Conservation (phyloP, 2,888 invertebrate species). For the Endomychus coccineus region DNA sequence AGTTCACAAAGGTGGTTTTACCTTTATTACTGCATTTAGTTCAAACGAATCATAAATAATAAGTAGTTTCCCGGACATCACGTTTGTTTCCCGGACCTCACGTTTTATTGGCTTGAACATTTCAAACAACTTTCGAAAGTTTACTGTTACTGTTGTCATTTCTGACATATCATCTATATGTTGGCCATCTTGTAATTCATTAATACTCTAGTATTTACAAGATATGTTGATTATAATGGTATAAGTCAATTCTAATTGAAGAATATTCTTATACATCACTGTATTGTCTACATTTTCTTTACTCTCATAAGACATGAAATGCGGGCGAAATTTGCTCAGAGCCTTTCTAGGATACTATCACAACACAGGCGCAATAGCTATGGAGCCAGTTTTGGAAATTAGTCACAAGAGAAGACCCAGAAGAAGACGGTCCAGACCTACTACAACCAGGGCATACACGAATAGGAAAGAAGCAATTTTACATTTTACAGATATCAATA, state of each 20-base stretch:
- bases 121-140: too few relatives aligned
- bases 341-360: conserved; percentile 77
- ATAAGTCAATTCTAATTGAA: conserved; percentile 6
- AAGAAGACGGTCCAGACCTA: conserved; percentile 32
- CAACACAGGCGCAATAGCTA: conserved; percentile 60
- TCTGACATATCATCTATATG: too few relatives aligned
- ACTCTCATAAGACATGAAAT: conserved; percentile 58
- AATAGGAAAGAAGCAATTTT: conserved; percentile 47
- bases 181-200: too few relatives aligned
- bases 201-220: too few relatives aligned
- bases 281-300: conserved; percentile 21
- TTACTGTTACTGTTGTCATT: too few relatives aligned
- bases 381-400: conserved; percentile 42
- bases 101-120: too few relatives aligned
- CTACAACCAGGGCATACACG: conserved; percentile 44
- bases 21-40: too few relatives aligned
- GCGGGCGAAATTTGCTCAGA: conserved; percentile 68
- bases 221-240: background rate
- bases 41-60: too few relatives aligned
- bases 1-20: too few relatives aligned
- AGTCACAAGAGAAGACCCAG: conserved; percentile 30
- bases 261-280: background rate
- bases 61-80: too few relatives aligned
- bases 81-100: too few relatives aligned
- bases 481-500: conserved; percentile 49